Evolutionary conservation across 2,113 vertebrate genomes (phyloP).

Genomic region (Centropus bengalensis): DNA sequence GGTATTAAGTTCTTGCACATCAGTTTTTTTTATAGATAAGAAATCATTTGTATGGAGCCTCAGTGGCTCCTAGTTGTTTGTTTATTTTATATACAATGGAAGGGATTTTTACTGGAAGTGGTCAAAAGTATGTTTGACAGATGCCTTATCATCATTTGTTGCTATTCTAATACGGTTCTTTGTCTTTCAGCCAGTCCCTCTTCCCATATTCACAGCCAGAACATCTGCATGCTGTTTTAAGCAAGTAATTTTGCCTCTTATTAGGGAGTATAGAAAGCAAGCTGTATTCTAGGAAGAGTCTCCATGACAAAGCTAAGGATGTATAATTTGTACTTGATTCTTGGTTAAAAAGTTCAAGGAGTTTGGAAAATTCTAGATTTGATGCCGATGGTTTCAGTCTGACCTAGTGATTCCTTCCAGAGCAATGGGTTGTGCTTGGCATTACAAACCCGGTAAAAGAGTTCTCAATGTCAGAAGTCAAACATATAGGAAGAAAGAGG

Average conservation of each 20-base stretch:
- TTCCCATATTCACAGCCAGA: not conserved
- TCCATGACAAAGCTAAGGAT: not conserved
- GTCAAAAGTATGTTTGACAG: not conserved
- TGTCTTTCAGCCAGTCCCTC: not conserved
- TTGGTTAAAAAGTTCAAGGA: not conserved
- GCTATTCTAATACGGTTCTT: not conserved
- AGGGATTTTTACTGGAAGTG: not conserved
- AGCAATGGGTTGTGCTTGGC: not conserved
- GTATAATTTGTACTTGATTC: not conserved
- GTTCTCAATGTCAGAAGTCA: not conserved
- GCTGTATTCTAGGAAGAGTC: not conserved
- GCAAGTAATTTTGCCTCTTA: constrained; percentile 14
- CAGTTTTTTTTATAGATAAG: not conserved
- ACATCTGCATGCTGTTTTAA: constrained; percentile 20
- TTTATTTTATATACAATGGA: not conserved
- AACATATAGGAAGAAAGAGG: not conserved
- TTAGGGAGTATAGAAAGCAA: constrained; percentile 3
- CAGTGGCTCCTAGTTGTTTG: not conserved
- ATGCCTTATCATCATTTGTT: not conserved
- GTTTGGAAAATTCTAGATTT: not conserved
- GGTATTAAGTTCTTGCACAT: not conserved
- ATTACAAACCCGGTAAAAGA: not conserved
- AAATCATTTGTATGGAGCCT: not conserved
- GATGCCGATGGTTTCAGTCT: not conserved
- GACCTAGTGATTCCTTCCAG: not conserved